Base-by-base conservation (phyloP, 2,113 vertebrate species). In the Callorhinus ursinus region DNA sequence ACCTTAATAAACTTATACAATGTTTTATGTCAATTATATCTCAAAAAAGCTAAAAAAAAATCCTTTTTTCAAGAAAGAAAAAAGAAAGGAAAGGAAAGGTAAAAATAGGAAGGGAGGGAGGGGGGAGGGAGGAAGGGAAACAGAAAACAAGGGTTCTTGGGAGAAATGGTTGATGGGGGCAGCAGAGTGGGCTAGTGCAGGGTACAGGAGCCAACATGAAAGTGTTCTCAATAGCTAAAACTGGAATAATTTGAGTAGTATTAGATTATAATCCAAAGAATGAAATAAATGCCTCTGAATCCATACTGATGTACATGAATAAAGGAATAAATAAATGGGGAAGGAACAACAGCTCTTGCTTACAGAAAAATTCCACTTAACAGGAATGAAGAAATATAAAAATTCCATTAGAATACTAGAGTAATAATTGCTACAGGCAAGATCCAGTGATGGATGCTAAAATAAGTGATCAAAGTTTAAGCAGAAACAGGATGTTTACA, bases 291-390 rank as follows among this genome's bases (percentile, higher is more conserved):
- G 53, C 0, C 28, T 24, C 18, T 76, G 26, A 93, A 28, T 84
- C 49, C 51, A 84, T 39, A 89, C 11, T 77, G 42, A 71, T 33
- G 12, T 16, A 79, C 63, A 42, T 39, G 18, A 84, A 84, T 59
- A 74, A 61, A 88, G n/a, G 42, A 65, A 71, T 42, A 89, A 96
- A 88, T 24, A 89, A 90, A 96, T 63, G 26, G 63, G 12, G 12
- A 8, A 39, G 12, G n/a, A 93, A 79, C 21, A 85, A 84, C 2
- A 81, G 59, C 10, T 67, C 80, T 71, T 93, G 15, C 51, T 80
- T 80, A 72, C 28, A 71, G 39, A 88, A 89, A 39, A 80, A 71
- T 90, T 72, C n/a, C 28, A 72, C 46, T 33, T 63, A 90, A 31
- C 42, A 90, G 49, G 33, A 53, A 84, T 71, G 33, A 85, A 81